phyloP scores from a whole-genome alignment of 2,888 invertebrate genomes.

The Meiosimyza decipiens region DNA sequence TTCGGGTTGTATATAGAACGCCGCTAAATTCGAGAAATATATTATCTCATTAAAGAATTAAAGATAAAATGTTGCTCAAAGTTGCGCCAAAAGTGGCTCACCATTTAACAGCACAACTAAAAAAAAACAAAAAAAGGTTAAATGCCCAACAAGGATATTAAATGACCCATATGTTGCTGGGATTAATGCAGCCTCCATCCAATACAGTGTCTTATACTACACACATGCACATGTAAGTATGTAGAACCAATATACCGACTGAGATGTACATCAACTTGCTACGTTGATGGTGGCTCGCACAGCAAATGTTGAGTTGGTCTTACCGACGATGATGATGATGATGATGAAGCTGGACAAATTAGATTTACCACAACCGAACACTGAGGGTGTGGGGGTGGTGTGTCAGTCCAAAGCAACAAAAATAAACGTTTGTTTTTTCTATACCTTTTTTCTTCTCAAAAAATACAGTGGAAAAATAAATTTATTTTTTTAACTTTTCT shows the following conservation, averaged over 20 bases:
- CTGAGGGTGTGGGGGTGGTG: background rate
- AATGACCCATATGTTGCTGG: conserved; percentile 32
- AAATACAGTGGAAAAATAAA: conserved; percentile 6
- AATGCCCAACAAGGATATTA: conserved; percentile 13
- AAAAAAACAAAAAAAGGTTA: background rate
- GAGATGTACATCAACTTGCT: conserved; percentile 3
- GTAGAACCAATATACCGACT: background rate
- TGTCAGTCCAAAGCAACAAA: background rate
- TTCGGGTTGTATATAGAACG: too few relatives aligned
- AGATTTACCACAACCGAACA: conserved; percentile 7
- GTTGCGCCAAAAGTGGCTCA: conserved; percentile 17
- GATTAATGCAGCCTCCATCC: conserved; percentile 21
- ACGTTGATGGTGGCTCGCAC: background rate
- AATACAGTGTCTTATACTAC: too few relatives aligned
- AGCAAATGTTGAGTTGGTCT: conserved; percentile 2
- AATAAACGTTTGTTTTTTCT: background rate
- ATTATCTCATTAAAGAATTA: too few relatives aligned
- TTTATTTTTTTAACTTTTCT: conserved; percentile 3
- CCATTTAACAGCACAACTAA: background rate
- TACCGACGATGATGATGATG: conserved; percentile 21
- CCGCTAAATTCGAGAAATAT: too few relatives aligned
- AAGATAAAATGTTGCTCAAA: background rate
- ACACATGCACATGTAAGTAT: background rate
- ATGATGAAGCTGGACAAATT: conserved; percentile 30
- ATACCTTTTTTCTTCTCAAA: background rate